Base-by-base conservation (phyloP, 1,140 invertebrate species). In the Tetramorium alpestre region DNA sequence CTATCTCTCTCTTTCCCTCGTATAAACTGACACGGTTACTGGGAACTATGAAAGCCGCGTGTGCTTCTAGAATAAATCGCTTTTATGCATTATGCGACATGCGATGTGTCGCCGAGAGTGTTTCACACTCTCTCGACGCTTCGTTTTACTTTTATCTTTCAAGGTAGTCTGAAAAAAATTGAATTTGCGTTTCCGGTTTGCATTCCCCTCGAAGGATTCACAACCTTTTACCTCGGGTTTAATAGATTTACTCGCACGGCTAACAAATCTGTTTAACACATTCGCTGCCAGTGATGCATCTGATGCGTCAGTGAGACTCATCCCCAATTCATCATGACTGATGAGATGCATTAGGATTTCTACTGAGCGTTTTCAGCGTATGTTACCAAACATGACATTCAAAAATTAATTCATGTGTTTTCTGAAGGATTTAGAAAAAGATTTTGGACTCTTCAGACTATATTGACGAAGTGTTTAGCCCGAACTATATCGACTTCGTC, bases 1-100 rank as follows among this genome's bases (percentile, higher is more conserved):
- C 41, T 33, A 5, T 62, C 28, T 78, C 28, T 78, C 18, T 47
- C 25, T 65, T 13, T 38, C 13, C 16, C 18, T 62, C 54, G 13
- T 33, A 25, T 67, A 85, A 85, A 78, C 60, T 85, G 82, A 85
- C 64, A 70, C 58, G 82, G 47, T 76, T 65, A 60, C 51, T 77
- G 70, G 58, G 38, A 85, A 64, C 60, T 85, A 85, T 85, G 82
- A 85, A 85, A 85, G 72, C 49, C 73, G 41, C 77, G 49, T 78
- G 73, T 33, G 73, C 70, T 78, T 4, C 56, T 76, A 64, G 38
- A 78, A 85, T 85, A 85, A 85, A 85, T 85, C 82, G 58, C 28
- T 62, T 85, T 77, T 67, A 77, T 85, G 58, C 73, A 67, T 77
- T 67, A 77, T 78, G 58, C 33, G 69, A 41, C 56, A 25, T 64